Evolutionary conservation across 2,113 vertebrate species (phyloP), one percentile per base, ranked within the genome.

Genomic region (Machaerirhynchus nigripectus): DNA sequence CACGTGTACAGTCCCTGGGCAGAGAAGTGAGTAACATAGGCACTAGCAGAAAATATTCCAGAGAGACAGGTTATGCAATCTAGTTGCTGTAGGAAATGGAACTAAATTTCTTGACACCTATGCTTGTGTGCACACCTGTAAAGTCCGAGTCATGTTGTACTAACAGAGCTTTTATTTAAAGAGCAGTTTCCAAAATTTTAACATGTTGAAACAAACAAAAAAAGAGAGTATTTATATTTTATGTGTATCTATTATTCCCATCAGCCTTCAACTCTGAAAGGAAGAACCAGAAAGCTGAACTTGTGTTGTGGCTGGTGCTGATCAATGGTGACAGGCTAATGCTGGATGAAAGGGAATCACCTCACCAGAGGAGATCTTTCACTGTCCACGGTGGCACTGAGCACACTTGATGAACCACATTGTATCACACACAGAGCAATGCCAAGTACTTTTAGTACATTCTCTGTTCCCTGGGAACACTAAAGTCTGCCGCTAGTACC

Each of bases 381-480:
- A 71, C 35, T 3, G 13, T 3, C 2, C 21, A 50, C 17, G 47
- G 75, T 73, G 59, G 81, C 81, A 80, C 60, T 7, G 39, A 67
- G 73, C 67, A 74, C 87, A 75, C 69, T 37, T 55, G 64, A 55
- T 2, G 17, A 94, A 83, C 77, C 67, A 84, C 79, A 15, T 2
- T 44, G 82, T 94, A 89, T 75, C 79, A 83, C 67, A 57, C 46
- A 30, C 37, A 46, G 30, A 76, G 37, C 60, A 55, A 84, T 22
- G 60, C 69, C 83, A 75, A 94, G 92, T 39, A 86, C 76, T 78
- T 96, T 55, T 28, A 68, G 88, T 86, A 89, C 30, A 2, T 55
- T 83, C 37, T 71, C 79, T 68, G 71, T 84, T 96, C 76, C 68
- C 83, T 81, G 82, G 83, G 95, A 92, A 90, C 75, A 49, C 71